These are phyloP conservation scores for Numida meleagris DNA, from an alignment of 2,113 vertebrate species.

Conservation along the genomic window DNA sequence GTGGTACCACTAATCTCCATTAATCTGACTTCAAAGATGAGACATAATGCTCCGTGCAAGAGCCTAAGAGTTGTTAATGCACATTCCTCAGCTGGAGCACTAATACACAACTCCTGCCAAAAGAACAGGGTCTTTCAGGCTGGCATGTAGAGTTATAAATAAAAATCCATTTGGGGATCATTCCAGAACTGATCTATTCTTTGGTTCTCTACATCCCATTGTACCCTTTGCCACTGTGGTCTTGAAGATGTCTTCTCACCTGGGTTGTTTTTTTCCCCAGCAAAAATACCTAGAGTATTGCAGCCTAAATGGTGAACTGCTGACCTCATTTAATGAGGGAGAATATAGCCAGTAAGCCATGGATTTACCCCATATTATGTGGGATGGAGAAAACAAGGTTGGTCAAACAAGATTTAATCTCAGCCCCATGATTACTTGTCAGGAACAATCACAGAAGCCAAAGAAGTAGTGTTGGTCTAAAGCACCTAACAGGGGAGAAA, in stretches of 20 bases:
- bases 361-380: not conserved
- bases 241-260: not conserved
- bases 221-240: rapidly evolving
- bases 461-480: not conserved
- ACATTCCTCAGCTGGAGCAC: conserved; percentile 57
- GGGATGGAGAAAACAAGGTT: not conserved
- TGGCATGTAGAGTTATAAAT: conserved; percentile 39
- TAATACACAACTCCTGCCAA: conserved; percentile 56
- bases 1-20: conserved; percentile 82
- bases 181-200: not conserved
- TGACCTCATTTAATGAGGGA: not conserved
- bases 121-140: conserved; percentile 39
- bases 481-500: not conserved
- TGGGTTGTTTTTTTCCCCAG: not conserved
- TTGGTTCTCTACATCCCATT: not conserved
- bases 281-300: not conserved
- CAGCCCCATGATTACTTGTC: not conserved
- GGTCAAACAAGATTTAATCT: not conserved
- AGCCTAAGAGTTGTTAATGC: conserved; percentile 80
- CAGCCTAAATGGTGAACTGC: not conserved
- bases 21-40: conserved; percentile 87
- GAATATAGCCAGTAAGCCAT: rapidly evolving
- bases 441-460: not conserved
- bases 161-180: not conserved
- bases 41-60: conserved; percentile 76